phyloP scores from a whole-genome alignment of 2,113 vertebrate species.

The Oreochromis tanganicae region DNA sequence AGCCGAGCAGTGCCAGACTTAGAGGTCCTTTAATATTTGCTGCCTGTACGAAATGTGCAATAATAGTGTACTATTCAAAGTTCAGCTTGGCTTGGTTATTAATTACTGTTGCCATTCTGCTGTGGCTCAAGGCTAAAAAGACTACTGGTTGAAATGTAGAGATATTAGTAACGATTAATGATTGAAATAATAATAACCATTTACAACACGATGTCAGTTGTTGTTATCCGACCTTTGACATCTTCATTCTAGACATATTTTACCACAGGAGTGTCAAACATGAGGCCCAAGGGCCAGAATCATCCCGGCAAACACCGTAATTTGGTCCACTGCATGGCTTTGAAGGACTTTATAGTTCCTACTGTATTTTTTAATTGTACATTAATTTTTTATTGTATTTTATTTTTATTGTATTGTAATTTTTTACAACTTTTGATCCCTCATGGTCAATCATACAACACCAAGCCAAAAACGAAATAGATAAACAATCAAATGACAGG shows the following conservation, averaged over 20 bases:
- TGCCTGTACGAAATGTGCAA: neutral
- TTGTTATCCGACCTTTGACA: neutral
- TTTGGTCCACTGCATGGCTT: neutral
- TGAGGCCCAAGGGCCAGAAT: neutral
- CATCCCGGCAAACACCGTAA: neutral
- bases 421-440: neutral
- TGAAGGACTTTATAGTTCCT: neutral
- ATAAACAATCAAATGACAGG: neutral
- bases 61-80: neutral
- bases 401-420: neutral
- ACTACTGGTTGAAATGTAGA: neutral
- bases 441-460: neutral
- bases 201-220: neutral
- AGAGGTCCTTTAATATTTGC: neutral
- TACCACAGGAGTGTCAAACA: neutral
- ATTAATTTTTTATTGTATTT: neutral
- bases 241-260: neutral
- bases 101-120: neutral
- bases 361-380: neutral
- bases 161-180: rapidly evolving
- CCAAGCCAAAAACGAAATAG: rapidly evolving
- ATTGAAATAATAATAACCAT: neutral
- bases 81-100: neutral
- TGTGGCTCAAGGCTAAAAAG: neutral
- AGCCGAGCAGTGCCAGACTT: neutral